Conservation (phyloP, 2,113 vertebrate genomes). For the Ophthalmolycus amberensis region DNA sequence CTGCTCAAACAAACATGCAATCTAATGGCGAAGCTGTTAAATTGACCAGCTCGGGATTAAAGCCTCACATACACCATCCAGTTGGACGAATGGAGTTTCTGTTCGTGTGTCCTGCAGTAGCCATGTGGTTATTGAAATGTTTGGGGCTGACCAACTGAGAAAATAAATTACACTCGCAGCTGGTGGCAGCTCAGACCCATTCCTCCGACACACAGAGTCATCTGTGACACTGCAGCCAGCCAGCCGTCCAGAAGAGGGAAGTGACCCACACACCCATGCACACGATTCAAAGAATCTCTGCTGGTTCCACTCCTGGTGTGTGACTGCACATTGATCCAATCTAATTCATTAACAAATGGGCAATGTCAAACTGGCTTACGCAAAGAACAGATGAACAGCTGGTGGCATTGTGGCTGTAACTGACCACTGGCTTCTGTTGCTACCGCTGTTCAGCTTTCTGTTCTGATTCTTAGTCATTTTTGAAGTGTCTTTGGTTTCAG, state of each 20-base stretch:
- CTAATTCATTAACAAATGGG: neutral
- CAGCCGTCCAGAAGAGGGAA: slow-evolving; percentile 14
- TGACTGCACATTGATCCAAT: neutral
- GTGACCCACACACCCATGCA: neutral
- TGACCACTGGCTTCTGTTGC: neutral
- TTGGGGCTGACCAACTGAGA: slow-evolving; percentile 19
- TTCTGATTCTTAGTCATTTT: neutral
- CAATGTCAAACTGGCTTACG: neutral
- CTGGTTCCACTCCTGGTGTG: neutral
- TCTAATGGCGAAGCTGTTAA: neutral
- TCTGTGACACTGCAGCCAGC: neutral
- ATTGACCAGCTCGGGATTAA: neutral
- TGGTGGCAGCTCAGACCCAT: slow-evolving; percentile 43
- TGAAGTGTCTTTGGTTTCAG: neutral
- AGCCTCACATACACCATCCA: neutral
- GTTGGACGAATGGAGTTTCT: slow-evolving; percentile 2
- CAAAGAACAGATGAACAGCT: neutral
- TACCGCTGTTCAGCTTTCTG: neutral
- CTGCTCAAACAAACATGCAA: neutral
- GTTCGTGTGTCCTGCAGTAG: neutral
- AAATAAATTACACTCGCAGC: slow-evolving; percentile 36
- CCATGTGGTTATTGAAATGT: slow-evolving; percentile 15
- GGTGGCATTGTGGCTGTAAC: neutral
- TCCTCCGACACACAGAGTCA: slow-evolving; percentile 1
- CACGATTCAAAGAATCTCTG: neutral